phyloP scores from a whole-genome alignment of 2,888 invertebrate species.

The Apamea anceps region DNA sequence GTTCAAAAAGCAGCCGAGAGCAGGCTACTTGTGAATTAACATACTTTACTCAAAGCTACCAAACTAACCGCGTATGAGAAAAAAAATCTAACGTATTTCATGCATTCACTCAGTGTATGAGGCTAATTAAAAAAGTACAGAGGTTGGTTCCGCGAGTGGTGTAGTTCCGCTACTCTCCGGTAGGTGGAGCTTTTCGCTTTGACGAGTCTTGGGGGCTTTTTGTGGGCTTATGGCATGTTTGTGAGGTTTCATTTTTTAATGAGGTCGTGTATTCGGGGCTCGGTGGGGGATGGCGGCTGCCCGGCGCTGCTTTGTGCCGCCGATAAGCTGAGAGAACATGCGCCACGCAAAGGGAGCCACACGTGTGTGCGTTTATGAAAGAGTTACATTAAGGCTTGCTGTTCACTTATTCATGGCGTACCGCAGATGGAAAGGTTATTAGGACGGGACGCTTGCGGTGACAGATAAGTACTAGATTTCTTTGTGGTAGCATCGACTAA shows the following conservation, averaged over 20 bases:
- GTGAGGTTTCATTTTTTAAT: conserved; percentile 88
- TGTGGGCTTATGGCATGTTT: conserved; percentile 81
- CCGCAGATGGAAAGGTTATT: conserved; percentile 71
- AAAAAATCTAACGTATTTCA: conserved; percentile 87
- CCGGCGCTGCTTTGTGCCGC: conserved; percentile 79
- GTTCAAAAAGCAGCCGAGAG: conserved; percentile 82
- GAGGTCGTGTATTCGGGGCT: conserved; percentile 87
- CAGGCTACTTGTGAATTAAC: conserved; percentile 86
- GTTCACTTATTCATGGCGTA: conserved; percentile 83
- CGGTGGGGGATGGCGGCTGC: conserved; percentile 76
- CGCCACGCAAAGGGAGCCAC: conserved; percentile 76
- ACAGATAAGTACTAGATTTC: conserved; percentile 20
- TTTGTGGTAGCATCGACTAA: background rate
- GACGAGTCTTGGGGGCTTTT: conserved; percentile 80
- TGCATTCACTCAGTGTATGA: conserved; percentile 88
- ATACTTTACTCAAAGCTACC: conserved; percentile 88
- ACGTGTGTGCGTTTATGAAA: conserved; percentile 82
- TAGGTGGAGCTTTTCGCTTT: conserved; percentile 87
- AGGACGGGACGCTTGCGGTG: conserved; percentile 64
- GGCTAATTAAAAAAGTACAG: conserved; percentile 90
- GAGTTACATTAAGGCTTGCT: conserved; percentile 80
- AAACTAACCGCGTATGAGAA: conserved; percentile 86
- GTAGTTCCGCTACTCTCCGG: conserved; percentile 89
- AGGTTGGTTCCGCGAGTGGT: conserved; percentile 86
- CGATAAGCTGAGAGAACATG: conserved; percentile 72